Evolutionary conservation across 2,888 invertebrate genomes (phyloP), one percentile per base, ranked within the genome.

Genomic region (Gibbula magus): DNA sequence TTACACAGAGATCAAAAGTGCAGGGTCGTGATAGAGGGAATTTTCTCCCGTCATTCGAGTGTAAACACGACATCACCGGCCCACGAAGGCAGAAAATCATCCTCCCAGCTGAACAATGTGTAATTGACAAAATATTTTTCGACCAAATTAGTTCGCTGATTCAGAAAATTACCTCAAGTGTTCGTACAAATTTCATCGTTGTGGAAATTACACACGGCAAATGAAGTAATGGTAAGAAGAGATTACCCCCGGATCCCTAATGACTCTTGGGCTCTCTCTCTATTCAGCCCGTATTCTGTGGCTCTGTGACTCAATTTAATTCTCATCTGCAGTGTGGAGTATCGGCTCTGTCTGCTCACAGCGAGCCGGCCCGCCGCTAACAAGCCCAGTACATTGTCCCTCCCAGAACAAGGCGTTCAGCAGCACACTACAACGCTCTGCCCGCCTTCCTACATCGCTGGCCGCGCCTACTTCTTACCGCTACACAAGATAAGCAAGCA

Each of bases 51-150:
- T 79, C 76, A 82, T 81, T 77, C 84, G 76, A 73, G 75, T 77
- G 81, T 81, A 85, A 85, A 85, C 79, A 82, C 79, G 79, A 78
- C 83, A 84, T 81, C 77, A 52, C 29, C 53, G 73, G 82, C 67
- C 79, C 83, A 79, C 67, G 78, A 78, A 79, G 73, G 81, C 84
- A 82, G 83, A 85, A 85, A 85, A 85, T 84, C 82, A 82, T 81
- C 79, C 83, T 76, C 78, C 78, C 45, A 77, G 79, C 79, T 75
- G 77, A 81, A 85, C 85, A 85, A 85, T 85, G 82, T 82, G 83
- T 85, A 84, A 85, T 85, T 85, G 85, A 85, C 84, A 85, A 85
- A 85, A 85, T 85, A 85, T 85, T 85, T 85, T 84, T 82, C 84
- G 84, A 85, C 82, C 81, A 84, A 85, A 85, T 85, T 85, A 85